A percentile compares a stretch with the other conserved stretches of the same genome.
Evolutionary conservation across 2,797 vertebrate species (phyloP).

Genomic region (Phrynocephalus vlangalii): DNA sequence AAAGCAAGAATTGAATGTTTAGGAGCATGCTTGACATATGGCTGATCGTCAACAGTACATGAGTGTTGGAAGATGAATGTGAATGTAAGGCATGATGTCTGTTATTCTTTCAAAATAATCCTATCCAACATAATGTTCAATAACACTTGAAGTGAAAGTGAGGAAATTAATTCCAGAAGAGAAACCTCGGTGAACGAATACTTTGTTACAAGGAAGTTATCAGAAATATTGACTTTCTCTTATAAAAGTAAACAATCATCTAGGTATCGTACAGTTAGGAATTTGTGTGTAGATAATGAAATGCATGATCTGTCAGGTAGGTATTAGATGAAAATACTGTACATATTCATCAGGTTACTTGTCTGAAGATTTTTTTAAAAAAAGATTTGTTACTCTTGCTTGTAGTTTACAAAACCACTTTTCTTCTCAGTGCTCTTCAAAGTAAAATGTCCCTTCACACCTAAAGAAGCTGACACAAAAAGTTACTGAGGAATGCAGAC

Average conservation of each 20-base stretch:
- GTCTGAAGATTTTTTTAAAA: not conserved
- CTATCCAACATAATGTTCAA: conserved; percentile 49
- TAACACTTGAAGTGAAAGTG: conserved; percentile 58
- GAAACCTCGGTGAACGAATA: conserved; percentile 42
- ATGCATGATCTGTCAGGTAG: too few species aligned
- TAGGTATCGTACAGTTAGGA: conserved; percentile 9
- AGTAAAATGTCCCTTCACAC: conserved; percentile 40
- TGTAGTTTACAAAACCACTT: conserved; percentile 44
- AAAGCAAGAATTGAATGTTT: not conserved
- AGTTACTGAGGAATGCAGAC: conserved; percentile 43
- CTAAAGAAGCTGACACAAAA: conserved; percentile 42
- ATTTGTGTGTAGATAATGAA: not conserved
- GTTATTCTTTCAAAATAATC: conserved; percentile 42
- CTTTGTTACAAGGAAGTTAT: conserved; percentile 41
- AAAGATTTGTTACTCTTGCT: conserved; percentile 2
- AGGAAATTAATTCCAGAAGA: conserved; percentile 67
- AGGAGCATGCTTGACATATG: conserved; percentile 41
- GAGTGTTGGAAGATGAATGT: conserved; percentile 45
- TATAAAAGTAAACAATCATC: conserved; percentile 43
- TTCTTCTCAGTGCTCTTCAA: conserved; percentile 37
- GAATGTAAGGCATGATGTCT: conserved; percentile 34
- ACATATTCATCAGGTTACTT: conserved; percentile 8
- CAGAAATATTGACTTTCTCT: conserved; percentile 38
- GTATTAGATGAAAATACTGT: conserved; percentile 3
- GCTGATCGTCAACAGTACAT: conserved; percentile 46